Evolutionary conservation across 2,797 vertebrate species (phyloP), one percentile per base, ranked within the genome.

Genomic region (Cuculus canorus): DNA sequence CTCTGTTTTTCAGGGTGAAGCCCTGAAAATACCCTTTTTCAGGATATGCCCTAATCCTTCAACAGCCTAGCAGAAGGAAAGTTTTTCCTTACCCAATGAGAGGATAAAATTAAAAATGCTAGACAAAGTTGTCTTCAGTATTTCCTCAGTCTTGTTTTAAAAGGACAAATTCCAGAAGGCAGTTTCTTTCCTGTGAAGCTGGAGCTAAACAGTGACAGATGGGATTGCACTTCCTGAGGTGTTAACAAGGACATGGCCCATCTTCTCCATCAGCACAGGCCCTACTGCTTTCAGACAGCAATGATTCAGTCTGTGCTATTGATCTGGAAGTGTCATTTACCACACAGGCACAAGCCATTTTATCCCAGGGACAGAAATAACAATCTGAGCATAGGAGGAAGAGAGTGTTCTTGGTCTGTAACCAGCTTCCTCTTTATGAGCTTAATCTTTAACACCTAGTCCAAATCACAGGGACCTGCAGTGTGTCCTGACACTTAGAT

Each of bases 261-360:
- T 90, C 66, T 80, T 95, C 33, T 92, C 43, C 65, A 69, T 4
- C 45, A 71, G 37, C 64, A 84, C 18, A 73, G 75, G 30, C 71
- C 64, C 56, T 56, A 11, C 64, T 80, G 78, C 92, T 82, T 86
- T 82, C 86, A 90, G 48, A 47, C 0, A 0, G 56, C 52, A 90
- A 16, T 77, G 63, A 68, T 64, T 86, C 75, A 72, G 48, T 28
- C 93, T 76, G 48, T 82, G 68, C 81, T 93, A 91, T 93, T 94
- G 93, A 95, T 95, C 90, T 92, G 48, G 56, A 95, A 91, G 91
- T 87, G 83, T 89, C 92, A 85, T 21, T 94, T 96, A 82, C 73
- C 64, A 77, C 71, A 45, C 1, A 0, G 60, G 86, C 53, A 94
- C 92, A 94, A 64, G 64, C 25, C 0, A 1, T 80, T 94, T 95